A percentile compares a stretch with the other conserved stretches of the same genome.
phyloP scores from a whole-genome alignment of 2,113 vertebrate genomes.

The Dipodomys stephensi region DNA sequence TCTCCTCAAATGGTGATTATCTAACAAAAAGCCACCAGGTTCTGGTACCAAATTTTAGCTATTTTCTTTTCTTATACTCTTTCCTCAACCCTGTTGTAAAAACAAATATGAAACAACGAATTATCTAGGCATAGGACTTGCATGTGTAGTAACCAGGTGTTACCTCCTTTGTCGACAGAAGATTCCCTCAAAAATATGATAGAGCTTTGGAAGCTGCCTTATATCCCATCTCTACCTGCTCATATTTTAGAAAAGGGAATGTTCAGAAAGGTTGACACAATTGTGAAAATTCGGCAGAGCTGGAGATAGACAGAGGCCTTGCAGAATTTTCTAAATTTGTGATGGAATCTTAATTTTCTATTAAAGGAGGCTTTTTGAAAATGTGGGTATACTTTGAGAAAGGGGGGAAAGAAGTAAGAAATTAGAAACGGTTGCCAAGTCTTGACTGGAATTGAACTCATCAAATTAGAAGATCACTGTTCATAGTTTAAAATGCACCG shows the following conservation, averaged over 20 bases:
- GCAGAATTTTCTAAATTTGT: background rate
- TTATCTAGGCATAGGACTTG: background rate
- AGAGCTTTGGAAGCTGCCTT: background rate
- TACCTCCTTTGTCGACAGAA: background rate
- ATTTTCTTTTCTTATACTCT: background rate
- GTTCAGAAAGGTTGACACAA: background rate
- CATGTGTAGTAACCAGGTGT: background rate
- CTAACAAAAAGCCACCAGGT: background rate
- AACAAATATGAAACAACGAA: background rate
- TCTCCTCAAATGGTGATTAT: too few relatives aligned
- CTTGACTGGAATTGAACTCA: background rate
- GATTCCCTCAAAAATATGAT: background rate
- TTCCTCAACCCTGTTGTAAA: background rate
- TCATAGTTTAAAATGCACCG: background rate
- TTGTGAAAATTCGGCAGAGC: background rate
- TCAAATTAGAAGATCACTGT: background rate
- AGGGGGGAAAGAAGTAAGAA: background rate
- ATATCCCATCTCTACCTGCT: background rate
- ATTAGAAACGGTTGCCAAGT: background rate
- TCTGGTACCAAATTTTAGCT: background rate
- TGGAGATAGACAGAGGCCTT: background rate
- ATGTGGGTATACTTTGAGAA: background rate
- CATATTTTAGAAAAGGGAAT: conserved; percentile 4
- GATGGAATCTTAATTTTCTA: background rate
- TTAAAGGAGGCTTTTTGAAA: background rate